These are phyloP conservation scores for Rosalia funebris DNA, from an alignment of 2,888 invertebrate genomes.

Conservation along the genomic window DNA sequence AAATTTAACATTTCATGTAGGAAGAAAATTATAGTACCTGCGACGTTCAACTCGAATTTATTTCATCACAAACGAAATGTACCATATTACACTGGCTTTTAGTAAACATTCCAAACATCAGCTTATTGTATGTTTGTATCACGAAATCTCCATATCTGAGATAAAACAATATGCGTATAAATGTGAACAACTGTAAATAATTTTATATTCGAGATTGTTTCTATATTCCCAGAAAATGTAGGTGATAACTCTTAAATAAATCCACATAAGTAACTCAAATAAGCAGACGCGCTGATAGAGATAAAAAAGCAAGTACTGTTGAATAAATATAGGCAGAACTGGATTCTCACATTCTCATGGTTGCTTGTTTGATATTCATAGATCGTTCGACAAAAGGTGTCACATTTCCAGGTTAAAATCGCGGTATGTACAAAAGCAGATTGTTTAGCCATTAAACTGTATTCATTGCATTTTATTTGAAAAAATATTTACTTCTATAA, in stretches of 20 bases:
- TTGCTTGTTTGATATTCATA: not conserved
- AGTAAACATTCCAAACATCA: not conserved
- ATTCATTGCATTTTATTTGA: too few species aligned
- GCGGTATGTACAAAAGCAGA: too few species aligned
- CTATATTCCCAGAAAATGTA: slow-evolving; percentile 15
- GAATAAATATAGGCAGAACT: slow-evolving; percentile 22
- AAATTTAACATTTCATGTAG: too few species aligned
- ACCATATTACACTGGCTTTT: too few species aligned
- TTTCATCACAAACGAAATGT: too few species aligned
- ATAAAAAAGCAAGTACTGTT: slow-evolving; percentile 26
- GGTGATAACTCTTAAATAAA: slow-evolving; percentile 26
- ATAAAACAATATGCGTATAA: not conserved
- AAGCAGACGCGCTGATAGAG: slow-evolving; percentile 22
- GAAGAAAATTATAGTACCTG: too few species aligned
- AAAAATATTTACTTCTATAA: too few species aligned
- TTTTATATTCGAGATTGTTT: slow-evolving; percentile 6
- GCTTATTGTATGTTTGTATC: not conserved
- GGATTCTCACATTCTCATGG: slow-evolving; percentile 8
- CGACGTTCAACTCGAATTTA: too few species aligned
- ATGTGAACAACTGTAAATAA: slow-evolving; percentile 3
- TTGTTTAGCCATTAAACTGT: too few species aligned
- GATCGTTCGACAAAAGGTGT: not conserved
- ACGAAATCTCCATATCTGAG: not conserved
- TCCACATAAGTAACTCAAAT: slow-evolving; percentile 27
- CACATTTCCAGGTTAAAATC: not conserved